Conservation (phyloP, 2,113 vertebrate genomes). For the Rhea pennata region DNA sequence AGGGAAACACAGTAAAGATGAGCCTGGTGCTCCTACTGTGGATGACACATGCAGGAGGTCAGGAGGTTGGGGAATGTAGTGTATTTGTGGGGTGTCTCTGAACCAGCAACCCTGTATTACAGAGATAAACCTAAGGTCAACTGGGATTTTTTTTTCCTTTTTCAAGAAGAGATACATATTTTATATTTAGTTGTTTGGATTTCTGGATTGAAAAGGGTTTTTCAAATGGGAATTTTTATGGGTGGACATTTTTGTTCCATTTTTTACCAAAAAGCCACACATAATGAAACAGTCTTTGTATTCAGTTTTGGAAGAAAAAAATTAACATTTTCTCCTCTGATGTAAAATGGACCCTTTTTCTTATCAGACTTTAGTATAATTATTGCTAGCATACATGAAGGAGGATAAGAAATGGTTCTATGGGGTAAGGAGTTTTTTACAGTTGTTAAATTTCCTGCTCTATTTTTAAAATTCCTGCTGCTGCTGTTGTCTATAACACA, state of each 20-base stretch:
- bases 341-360: conserved; percentile 8
- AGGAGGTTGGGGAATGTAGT: not conserved
- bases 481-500: conserved; percentile 12
- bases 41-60: not conserved
- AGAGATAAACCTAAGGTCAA: not conserved
- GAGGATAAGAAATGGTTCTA: conserved; percentile 31
- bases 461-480: conserved; percentile 45
- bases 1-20: not conserved
- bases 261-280: conserved; percentile 40
- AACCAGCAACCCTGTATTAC: not conserved
- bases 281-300: conserved; percentile 48
- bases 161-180: not conserved
- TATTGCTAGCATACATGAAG: conserved; percentile 43
- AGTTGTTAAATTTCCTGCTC: conserved; percentile 34
- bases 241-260: conserved; percentile 28
- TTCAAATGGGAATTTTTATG: conserved; percentile 36
- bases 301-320: not conserved
- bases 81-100: not conserved
- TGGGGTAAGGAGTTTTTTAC: conserved; percentile 4
- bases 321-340: conserved; percentile 11
- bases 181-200: not conserved
- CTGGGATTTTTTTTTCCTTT: not conserved
- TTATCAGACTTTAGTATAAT: conserved; percentile 19
- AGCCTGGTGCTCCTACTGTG: not conserved
- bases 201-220: not conserved